phyloP scores from a whole-genome alignment of 2,888 invertebrate genomes.

The Phyllotreta striolata region DNA sequence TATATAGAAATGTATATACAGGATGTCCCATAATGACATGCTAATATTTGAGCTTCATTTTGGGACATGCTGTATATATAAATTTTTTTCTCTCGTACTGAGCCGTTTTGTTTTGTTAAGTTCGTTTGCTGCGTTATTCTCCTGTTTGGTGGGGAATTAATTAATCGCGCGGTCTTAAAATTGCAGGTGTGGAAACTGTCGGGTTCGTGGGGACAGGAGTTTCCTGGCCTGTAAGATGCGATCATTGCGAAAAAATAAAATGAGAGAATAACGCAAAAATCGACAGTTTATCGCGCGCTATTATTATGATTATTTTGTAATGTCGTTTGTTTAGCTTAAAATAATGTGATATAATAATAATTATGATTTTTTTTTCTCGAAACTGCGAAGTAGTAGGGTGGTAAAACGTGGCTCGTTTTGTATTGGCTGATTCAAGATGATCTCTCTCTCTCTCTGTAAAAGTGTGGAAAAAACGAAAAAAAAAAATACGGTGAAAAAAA shows the following conservation, averaged over 20 bases:
- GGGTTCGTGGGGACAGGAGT: not conserved
- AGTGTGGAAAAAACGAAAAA: not conserved
- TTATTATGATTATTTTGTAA: slow-evolving; percentile 42
- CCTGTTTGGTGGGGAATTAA: slow-evolving; percentile 22
- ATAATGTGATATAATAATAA: slow-evolving; percentile 55
- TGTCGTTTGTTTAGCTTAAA: slow-evolving; percentile 45
- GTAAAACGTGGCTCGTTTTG: slow-evolving; percentile 47
- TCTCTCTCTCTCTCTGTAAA: slow-evolving; percentile 52
- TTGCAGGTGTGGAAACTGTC: no score
- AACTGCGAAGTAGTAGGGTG: slow-evolving; percentile 32
- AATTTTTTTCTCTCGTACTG: slow-evolving; percentile 28
- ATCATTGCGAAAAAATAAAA: not conserved
- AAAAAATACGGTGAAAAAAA: slow-evolving; percentile 31
- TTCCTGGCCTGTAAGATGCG: not conserved
- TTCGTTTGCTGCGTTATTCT: slow-evolving; percentile 42
- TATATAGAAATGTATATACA: no score
- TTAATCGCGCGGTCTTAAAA: no score
- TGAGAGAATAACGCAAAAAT: slow-evolving; percentile 36
- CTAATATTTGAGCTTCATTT: slow-evolving; percentile 9
- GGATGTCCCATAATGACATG: no score
- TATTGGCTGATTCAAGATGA: slow-evolving; percentile 52
- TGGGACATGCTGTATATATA: not conserved
- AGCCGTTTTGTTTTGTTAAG: slow-evolving; percentile 43
- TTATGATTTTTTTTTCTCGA: slow-evolving; percentile 51
- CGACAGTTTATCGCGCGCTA: slow-evolving; percentile 43